phyloP scores from a whole-genome alignment of 2,113 vertebrate genomes.

The Barbus barbus region DNA sequence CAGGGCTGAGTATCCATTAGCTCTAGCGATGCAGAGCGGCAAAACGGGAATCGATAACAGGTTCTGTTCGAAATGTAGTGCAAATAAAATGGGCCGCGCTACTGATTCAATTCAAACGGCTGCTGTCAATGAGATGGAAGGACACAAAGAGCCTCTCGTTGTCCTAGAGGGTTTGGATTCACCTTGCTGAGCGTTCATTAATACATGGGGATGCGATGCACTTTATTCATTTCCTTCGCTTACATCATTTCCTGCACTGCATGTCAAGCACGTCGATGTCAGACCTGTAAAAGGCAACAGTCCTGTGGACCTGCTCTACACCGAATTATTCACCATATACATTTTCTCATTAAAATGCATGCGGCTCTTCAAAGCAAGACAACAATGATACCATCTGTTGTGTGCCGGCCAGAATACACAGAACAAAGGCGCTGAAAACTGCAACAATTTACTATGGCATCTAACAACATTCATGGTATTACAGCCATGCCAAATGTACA shows the following conservation, averaged over 20 bases:
- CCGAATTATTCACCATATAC: constrained; percentile 52
- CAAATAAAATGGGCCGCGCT: constrained; percentile 53
- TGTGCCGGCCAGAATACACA: constrained; percentile 56
- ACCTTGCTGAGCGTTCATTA: constrained; percentile 54
- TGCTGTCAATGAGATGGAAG: constrained; percentile 61
- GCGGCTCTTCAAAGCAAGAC: constrained; percentile 72
- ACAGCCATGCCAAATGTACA: constrained; percentile 59
- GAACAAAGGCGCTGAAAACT: constrained; percentile 43
- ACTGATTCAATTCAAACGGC: constrained; percentile 57
- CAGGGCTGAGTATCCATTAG: constrained; percentile 56
- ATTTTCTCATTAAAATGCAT: constrained; percentile 76
- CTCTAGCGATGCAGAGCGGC: constrained; percentile 51
- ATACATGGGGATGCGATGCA: constrained; percentile 31
- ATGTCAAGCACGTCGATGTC: constrained; percentile 23
- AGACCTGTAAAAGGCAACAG: neutral
- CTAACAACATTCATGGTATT: constrained; percentile 57
- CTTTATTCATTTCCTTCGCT: constrained; percentile 27
- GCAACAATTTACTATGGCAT: constrained; percentile 62
- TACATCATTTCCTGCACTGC: constrained; percentile 8
- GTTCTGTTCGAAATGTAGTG: constrained; percentile 53
- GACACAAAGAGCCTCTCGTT: constrained; percentile 35
- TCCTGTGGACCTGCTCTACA: neutral
- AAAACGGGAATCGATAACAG: constrained; percentile 59
- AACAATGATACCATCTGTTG: constrained; percentile 79
- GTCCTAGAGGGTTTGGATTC: constrained; percentile 40